Conservation (phyloP, 2,888 invertebrate species). For the Chromoteleia sp. region DNA sequence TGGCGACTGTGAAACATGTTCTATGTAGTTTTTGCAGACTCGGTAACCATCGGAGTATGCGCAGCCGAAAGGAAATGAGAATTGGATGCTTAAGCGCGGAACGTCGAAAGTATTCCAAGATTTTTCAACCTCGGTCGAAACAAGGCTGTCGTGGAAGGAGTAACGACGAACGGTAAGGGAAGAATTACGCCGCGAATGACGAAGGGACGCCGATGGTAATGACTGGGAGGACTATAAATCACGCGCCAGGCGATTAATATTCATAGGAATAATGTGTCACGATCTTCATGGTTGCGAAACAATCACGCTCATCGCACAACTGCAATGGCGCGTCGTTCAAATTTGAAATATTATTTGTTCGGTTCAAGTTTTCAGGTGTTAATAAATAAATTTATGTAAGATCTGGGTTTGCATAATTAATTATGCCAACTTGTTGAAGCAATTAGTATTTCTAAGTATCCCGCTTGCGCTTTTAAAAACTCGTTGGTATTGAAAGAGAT, state of each 20-base stretch:
- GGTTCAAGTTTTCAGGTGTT: slow-evolving; percentile 25
- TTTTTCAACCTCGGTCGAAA: slow-evolving; percentile 71
- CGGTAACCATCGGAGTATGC: slow-evolving; percentile 20
- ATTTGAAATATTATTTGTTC: slow-evolving; percentile 56
- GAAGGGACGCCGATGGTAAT: slow-evolving; percentile 71
- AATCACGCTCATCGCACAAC: slow-evolving; percentile 30
- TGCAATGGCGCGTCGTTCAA: slow-evolving; percentile 22
- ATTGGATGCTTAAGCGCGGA: slow-evolving; percentile 41
- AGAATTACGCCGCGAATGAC: slow-evolving; percentile 53
- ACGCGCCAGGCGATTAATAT: slow-evolving; percentile 74
- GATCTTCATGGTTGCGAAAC: slow-evolving; percentile 59
- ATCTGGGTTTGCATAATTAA: slow-evolving; percentile 18
- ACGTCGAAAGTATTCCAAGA: slow-evolving; percentile 56
- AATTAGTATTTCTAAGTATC: slow-evolving; percentile 19
- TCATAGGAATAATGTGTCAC: slow-evolving; percentile 75
- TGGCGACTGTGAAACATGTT: slow-evolving; percentile 29
- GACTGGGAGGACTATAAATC: slow-evolving; percentile 74
- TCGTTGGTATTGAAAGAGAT: slow-evolving; percentile 15
- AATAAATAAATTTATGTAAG: slow-evolving; percentile 12
- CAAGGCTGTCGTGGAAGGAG: slow-evolving; percentile 71
- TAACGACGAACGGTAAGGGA: slow-evolving; percentile 69
- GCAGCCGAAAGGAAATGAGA: slow-evolving; percentile 45
- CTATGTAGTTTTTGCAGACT: slow-evolving; percentile 33
- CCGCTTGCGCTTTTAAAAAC: slow-evolving; percentile 21
- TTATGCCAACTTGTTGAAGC: slow-evolving; percentile 6